These are phyloP conservation scores for Xiphorhynchus erythropygius DNA, from an alignment of 2,797 vertebrate species.

Conservation along the genomic window DNA sequence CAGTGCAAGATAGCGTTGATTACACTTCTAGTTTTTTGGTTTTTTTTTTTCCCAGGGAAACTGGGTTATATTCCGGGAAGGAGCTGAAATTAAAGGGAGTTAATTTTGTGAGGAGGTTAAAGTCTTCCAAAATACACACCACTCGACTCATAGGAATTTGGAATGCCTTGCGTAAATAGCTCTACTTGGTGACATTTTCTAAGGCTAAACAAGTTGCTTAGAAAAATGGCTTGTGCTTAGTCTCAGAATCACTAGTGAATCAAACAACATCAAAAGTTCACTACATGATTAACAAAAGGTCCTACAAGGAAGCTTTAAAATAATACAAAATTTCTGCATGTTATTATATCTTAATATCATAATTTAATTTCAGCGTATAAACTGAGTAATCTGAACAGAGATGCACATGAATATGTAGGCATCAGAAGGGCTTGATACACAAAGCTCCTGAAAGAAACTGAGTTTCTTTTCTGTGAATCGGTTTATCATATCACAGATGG, in stretches of 20 bases:
- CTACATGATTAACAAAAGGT: background rate
- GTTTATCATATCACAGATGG: constrained; percentile 51
- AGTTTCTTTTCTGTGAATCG: background rate
- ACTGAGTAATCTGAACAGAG: background rate
- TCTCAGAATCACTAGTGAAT: background rate
- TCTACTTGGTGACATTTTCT: constrained; percentile 25
- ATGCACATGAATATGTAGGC: background rate
- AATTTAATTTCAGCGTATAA: background rate
- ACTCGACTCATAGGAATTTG: background rate
- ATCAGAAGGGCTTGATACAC: background rate
- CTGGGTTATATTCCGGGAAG: background rate
- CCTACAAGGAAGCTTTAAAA: background rate
- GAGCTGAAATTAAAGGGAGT: background rate
- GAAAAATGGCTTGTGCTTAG: background rate
- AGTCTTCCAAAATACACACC: background rate
- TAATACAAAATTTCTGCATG: background rate
- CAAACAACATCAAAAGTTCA: background rate
- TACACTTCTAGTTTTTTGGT: background rate
- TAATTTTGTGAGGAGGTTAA: constrained; percentile 4
- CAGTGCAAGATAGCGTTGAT: background rate
- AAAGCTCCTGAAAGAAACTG: background rate
- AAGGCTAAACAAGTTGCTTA: constrained; percentile 4
- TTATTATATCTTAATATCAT: background rate
- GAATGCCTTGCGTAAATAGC: background rate
- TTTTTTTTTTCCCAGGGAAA: background rate